Percentiles rank a stretch among this genome's conserved stretches.
These are phyloP conservation scores for Acanthosoma haemorrhoidale DNA, from an alignment of 2,888 invertebrate species.

Conservation along the genomic window DNA sequence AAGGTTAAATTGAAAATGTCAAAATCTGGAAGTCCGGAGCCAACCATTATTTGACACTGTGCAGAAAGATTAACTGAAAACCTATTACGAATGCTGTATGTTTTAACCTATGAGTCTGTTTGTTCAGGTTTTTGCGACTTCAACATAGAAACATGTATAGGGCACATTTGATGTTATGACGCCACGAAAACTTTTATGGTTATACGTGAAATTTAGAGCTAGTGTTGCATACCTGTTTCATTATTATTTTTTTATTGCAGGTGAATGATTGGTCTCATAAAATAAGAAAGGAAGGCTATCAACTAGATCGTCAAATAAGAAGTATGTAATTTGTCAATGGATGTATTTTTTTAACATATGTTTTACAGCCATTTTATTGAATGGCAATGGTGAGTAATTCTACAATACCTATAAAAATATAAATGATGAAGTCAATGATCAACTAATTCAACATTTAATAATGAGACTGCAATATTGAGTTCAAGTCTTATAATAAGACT, in stretches of 20 bases:
- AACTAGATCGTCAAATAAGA: constrained; percentile 89
- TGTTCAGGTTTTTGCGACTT: too few species aligned
- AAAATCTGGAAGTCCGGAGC: background rate
- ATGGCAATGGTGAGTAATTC: background rate
- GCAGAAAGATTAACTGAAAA: background rate
- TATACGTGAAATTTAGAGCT: too few species aligned
- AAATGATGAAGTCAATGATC: background rate
- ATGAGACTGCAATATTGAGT: too few species aligned
- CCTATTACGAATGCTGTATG: background rate
- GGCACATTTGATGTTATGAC: background rate
- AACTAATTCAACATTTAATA: background rate
- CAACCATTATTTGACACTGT: background rate
- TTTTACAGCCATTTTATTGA: background rate
- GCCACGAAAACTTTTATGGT: too few species aligned
- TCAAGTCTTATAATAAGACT: too few species aligned
- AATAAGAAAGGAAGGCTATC: constrained; percentile 87
- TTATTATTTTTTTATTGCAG: too few species aligned
- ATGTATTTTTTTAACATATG: background rate
- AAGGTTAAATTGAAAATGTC: background rate
- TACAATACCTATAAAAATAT: background rate
- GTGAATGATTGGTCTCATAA: constrained; percentile 96
- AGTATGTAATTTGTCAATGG: constrained; percentile 49
- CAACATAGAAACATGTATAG: background rate
- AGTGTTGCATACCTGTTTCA: background rate
- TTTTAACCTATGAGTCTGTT: too few species aligned